Evolutionary conservation across 2,797 vertebrate species (phyloP).

Genomic region (Diglossa cyanea): DNA sequence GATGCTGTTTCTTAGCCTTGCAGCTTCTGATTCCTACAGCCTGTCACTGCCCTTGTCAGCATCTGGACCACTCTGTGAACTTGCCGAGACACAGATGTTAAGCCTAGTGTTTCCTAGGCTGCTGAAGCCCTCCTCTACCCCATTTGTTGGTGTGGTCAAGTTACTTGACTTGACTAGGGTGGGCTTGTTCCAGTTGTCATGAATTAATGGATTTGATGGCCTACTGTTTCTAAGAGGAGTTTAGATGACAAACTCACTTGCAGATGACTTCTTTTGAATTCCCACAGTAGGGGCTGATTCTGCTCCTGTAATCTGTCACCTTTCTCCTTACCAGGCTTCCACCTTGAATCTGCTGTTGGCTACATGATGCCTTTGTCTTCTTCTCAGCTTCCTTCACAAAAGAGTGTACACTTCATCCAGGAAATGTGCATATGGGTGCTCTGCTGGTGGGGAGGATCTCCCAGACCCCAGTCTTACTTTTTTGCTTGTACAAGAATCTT

Average conservation of each 20-base stretch:
- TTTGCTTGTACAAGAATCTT: background rate
- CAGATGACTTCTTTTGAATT: background rate
- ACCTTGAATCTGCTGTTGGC: background rate
- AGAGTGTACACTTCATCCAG: accelerated
- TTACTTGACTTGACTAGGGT: background rate
- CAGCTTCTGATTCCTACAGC: background rate
- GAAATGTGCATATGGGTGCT: background rate
- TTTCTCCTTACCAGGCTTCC: background rate
- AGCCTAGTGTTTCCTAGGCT: background rate
- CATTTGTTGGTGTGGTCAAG: background rate
- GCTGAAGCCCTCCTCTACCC: background rate
- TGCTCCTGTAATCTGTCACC: background rate
- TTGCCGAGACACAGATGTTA: background rate
- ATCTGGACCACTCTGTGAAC: accelerated
- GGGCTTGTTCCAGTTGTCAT: background rate
- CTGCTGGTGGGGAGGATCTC: background rate
- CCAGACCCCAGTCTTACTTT: background rate
- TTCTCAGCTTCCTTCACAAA: background rate
- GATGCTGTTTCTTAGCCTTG: background rate
- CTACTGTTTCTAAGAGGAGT: background rate
- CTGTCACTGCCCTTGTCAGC: background rate
- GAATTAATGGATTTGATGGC: background rate
- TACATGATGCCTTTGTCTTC: background rate
- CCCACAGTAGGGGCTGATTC: too few relatives aligned
- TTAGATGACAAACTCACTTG: background rate